Evolutionary conservation across 2,113 vertebrate genomes (phyloP), one percentile per base, ranked within the genome.

Genomic region (Sphaerodactylus townsendi): DNA sequence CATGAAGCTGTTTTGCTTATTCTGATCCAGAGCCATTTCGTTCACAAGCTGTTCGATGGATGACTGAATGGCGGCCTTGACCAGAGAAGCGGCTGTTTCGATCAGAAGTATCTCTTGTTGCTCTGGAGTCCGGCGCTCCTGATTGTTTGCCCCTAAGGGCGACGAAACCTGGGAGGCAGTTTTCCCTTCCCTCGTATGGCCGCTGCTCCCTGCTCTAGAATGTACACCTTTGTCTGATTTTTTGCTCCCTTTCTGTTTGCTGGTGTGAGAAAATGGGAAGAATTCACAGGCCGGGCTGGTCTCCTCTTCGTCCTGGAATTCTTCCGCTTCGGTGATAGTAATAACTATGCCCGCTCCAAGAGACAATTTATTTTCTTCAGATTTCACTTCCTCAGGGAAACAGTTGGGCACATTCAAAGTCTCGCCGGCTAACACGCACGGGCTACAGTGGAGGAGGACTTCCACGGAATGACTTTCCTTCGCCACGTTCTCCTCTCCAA

Each of bases 11-110:
- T 96, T 96, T 78, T 95, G 94, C 71, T 94, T 92, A 59, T 95
- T 93, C 75, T 95, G 94, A 81, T 94, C 94, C 83, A 96, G 93
- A 65, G 93, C 93, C 94, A 96, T 96, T 91, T 97, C 97, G 1
- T 91, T 96, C 81, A 96, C 90, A 84, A 97, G 91, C 92, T 97
- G 96, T 86, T 96, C 95, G 83, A 97, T 86, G 79, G 97, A 97
- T 0, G 96, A 94, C 91, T 96, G 96, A 77, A 97, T 96, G 50
- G 96, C 97, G 0, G 96, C 95, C 88, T 95, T 96, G 83, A 97
- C 96, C 0, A 97, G 95, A 5, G 95, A 96, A 48, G 96, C 94
- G 0, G 97, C 96, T 0, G 96, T 97, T 92, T 96, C 95, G 48
- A 94, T 71, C 85, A 97, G 92, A 33, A 96, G 95, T 77, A 91